Evolutionary conservation across 2,113 vertebrate species (phyloP), one percentile per base, ranked within the genome.

Genomic region (Tachycineta bicolor): DNA sequence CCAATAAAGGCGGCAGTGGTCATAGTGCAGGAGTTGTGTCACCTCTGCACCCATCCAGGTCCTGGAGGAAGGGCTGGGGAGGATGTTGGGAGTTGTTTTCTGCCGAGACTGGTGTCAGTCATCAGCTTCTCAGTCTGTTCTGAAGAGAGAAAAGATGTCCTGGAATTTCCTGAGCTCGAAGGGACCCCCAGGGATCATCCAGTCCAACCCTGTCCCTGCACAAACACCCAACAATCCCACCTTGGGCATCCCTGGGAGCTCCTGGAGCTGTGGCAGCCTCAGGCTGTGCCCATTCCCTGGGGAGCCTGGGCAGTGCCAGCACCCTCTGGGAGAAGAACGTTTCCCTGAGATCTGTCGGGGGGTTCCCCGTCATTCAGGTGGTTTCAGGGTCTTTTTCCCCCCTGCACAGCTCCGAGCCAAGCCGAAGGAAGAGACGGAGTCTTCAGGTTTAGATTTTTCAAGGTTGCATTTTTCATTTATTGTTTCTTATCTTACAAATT

Each of bases 191-290:
- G 0, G 31, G 50, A 49, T 31, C 24, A 31, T 0, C 33, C 24
- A 55, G 5, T 1, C 0, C 56, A 23, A 1, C 5, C 1, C 56
- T 3, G 13, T 2, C 34, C 43, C 50, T 80, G 50, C 67, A 0
- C 75, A 73, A 34, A 49, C 34, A 43, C 76, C 68, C 59, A 88
- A 6, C 47, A 80, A 7, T 5, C 43, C 58, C 86, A 14, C 1
- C 69, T 44, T 82, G 83, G 1, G 7, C 44, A 68, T 11, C 62
- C 62, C 71, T 58, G 70, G 34, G 9, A 84, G 69, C 68, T 58
- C 76, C 58, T 58, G 59, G 11, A 88, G 85, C 67, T 88, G n/a
- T 64, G 85, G 65, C 75, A 87, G 75, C 65, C 65, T 56, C 31
- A 3, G 75, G 58, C 75, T 0, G 58, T 14, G 76, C 6, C 85